Percentiles rank a stretch among this genome's conserved stretches.
Conservation (phyloP, 1,140 invertebrate genomes). For the Oryctes rhinoceros region DNA sequence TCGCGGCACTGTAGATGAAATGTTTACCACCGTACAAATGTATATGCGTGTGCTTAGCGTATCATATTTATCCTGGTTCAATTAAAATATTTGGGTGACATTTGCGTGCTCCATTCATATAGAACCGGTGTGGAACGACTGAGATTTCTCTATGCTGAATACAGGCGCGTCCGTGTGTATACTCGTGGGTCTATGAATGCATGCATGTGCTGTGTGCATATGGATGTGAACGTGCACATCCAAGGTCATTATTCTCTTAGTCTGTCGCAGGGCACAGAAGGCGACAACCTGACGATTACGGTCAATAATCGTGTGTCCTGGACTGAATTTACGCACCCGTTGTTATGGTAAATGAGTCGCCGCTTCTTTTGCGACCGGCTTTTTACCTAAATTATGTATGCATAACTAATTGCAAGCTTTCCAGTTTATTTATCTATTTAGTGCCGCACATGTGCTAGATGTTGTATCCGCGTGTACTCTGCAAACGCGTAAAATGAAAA, state of each 20-base stretch:
- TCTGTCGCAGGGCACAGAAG: constrained; percentile 29
- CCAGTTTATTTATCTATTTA: constrained; percentile 36
- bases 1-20: too few species aligned
- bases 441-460: background rate
- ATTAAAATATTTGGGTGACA: constrained; percentile 26
- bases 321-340: constrained; percentile 26
- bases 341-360: constrained; percentile 19
- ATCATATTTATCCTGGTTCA: constrained; percentile 23
- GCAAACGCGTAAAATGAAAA: too few species aligned
- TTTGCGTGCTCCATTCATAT: background rate
- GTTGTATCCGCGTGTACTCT: background rate
- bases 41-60: too few species aligned
- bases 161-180: background rate
- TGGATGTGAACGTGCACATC: constrained; percentile 16
- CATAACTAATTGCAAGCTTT: constrained; percentile 31
- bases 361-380: constrained; percentile 26
- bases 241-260: constrained; percentile 34
- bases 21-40: too few species aligned
- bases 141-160: background rate
- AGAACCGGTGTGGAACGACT: background rate
- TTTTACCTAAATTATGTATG: constrained; percentile 35
- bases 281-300: constrained; percentile 32
- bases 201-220: constrained; percentile 21
- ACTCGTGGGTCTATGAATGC: background rate
- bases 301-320: constrained; percentile 32